Evolutionary conservation across 2,113 vertebrate genomes (phyloP).

Genomic region (Martes martes): DNA sequence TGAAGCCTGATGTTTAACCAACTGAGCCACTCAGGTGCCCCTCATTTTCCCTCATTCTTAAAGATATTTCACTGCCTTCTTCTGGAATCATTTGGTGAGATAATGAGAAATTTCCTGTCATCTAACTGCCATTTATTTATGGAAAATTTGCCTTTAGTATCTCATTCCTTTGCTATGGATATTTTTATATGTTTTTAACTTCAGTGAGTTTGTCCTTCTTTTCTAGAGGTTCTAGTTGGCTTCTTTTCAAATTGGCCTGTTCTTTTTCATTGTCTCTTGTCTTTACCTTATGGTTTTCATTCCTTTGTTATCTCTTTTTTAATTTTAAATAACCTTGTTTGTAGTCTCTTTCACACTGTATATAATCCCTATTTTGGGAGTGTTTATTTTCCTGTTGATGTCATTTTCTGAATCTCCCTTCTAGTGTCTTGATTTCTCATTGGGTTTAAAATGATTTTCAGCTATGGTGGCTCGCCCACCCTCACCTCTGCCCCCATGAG

Average conservation of each 20-base stretch:
- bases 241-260: not conserved
- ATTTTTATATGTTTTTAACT: slow-evolving; percentile 1
- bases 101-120: not conserved
- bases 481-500: not conserved
- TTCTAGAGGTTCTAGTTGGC: not conserved
- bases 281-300: not conserved
- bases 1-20: too few species aligned
- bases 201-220: not conserved
- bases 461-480: not conserved
- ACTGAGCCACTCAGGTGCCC: too few species aligned
- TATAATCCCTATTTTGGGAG: not conserved
- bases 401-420: not conserved
- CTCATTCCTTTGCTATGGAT: not conserved
- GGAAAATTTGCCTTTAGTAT: not conserved
- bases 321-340: not conserved
- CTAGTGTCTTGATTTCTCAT: not conserved
- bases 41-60: not conserved
- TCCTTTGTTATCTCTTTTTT: not conserved
- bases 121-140: not conserved
- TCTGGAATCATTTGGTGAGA: not conserved
- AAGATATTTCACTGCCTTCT: not conserved
- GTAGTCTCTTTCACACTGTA: not conserved
- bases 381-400: not conserved
- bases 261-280: not conserved
- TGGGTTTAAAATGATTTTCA: not conserved